These are phyloP conservation scores for Leptarthrus brevirostris DNA, from an alignment of 2,888 invertebrate genomes.

Conservation along the genomic window DNA sequence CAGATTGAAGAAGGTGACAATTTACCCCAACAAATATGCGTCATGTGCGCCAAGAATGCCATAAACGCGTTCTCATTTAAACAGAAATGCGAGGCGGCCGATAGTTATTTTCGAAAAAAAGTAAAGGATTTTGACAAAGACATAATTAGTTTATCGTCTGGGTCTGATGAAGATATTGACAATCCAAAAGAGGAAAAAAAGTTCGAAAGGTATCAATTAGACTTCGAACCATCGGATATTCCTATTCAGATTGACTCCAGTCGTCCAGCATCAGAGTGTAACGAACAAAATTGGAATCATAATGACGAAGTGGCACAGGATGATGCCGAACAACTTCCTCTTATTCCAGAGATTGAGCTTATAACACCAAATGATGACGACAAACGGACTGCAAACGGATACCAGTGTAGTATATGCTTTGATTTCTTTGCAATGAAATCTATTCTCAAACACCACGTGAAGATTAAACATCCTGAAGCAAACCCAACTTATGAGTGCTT, in stretches of 20 bases:
- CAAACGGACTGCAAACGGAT: conserved; percentile 57
- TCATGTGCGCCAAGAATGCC: conserved; percentile 63
- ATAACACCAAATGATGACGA: conserved; percentile 63
- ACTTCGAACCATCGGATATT: background rate
- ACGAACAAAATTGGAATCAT: background rate
- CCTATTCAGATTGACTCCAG: background rate
- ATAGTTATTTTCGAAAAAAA: conserved; percentile 65
- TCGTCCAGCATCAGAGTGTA: background rate
- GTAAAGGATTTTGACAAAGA: conserved; percentile 51
- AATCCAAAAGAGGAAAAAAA: background rate
- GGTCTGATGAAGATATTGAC: background rate
- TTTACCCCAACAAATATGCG: conserved; percentile 65
- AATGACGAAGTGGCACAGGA: background rate
- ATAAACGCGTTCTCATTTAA: conserved; percentile 65
- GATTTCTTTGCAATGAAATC: conserved; percentile 63
- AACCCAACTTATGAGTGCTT: conserved; percentile 65
- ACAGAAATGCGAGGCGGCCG: conserved; percentile 66
- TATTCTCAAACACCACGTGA: conserved; percentile 61
- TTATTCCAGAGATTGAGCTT: conserved; percentile 66
- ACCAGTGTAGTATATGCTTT: conserved; percentile 64
- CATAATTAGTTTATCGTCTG: conserved; percentile 11
- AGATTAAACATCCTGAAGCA: conserved; percentile 63
- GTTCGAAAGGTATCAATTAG: background rate
- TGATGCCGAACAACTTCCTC: conserved; percentile 56
- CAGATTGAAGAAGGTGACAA: conserved; percentile 64